Evolutionary conservation across 2,113 vertebrate species (phyloP).

Genomic region (Anas platyrhynchos): DNA sequence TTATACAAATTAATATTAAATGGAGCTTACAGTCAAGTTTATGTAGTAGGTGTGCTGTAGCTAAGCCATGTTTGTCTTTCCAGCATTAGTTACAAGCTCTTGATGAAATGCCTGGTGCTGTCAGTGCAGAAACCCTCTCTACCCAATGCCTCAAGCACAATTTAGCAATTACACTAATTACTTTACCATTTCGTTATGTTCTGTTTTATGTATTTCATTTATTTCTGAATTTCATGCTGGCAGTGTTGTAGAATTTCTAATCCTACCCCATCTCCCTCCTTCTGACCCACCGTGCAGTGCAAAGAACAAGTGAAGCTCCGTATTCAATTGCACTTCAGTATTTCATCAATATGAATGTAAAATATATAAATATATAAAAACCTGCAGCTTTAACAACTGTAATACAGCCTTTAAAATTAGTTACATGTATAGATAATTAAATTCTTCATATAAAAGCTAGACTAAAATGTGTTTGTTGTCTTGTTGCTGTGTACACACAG

Average conservation of each 20-base stretch:
- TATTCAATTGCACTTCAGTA: conserved; percentile 77
- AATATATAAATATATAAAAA: conserved; percentile 87
- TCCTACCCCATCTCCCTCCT: not conserved
- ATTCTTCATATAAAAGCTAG: conserved; percentile 86
- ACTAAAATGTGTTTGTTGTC: conserved; percentile 80
- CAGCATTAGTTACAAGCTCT: conserved; percentile 68
- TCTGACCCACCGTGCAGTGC: conserved; percentile 36
- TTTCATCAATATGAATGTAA: conserved; percentile 86
- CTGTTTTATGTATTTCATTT: not conserved
- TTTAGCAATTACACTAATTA: conserved; percentile 43
- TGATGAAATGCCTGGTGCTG: conserved; percentile 58
- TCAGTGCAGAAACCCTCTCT: conserved; percentile 39
- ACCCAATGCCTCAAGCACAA: conserved; percentile 60
- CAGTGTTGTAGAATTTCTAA: conserved; percentile 17
- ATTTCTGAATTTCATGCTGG: conserved; percentile 35
- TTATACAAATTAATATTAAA: conserved; percentile 69
- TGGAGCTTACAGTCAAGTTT: conserved; percentile 69
- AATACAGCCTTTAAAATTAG: conserved; percentile 87
- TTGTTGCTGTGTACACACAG: conserved; percentile 61
- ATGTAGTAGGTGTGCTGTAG: conserved; percentile 68
- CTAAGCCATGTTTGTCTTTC: conserved; percentile 67
- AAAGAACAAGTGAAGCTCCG: conserved; percentile 63
- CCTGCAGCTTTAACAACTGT: conserved; percentile 90
- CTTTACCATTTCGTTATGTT: conserved; percentile 24
- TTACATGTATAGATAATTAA: conserved; percentile 90